A percentile compares a stretch with the other conserved stretches of the same genome.
Evolutionary conservation across 64 coral and sea anemone species (phyloP).

Genomic region (Exaiptasia diaphana): DNA sequence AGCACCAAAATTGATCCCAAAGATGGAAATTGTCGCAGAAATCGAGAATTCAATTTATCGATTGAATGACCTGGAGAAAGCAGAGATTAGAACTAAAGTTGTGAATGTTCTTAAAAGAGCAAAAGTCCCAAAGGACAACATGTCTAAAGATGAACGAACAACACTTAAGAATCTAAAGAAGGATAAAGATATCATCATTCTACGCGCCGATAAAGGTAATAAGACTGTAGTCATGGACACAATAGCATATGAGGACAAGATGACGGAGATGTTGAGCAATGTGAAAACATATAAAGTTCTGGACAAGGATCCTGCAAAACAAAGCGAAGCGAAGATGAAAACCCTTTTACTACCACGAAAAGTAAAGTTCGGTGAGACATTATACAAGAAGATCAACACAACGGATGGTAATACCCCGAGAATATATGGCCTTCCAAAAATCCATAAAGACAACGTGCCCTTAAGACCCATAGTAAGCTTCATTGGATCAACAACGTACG

Average conservation of each 20-base stretch:
- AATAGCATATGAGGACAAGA: slow-evolving; percentile 27
- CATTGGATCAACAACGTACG: no score
- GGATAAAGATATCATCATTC: slow-evolving; percentile 1
- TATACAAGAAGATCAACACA: background rate
- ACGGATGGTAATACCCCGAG: background rate
- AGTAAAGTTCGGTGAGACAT: background rate
- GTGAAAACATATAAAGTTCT: background rate
- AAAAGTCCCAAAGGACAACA: background rate
- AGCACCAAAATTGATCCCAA: slow-evolving; percentile 19
- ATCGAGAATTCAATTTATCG: slow-evolving; percentile 4
- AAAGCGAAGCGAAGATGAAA: background rate
- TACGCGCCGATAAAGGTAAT: slow-evolving; percentile 41
- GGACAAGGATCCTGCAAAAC: background rate
- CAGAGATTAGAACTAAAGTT: slow-evolving; percentile 9
- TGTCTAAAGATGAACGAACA: slow-evolving; percentile 24
- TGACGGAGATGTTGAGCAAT: background rate
- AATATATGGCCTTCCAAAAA: background rate
- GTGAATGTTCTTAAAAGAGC: background rate
- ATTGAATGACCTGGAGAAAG: background rate
- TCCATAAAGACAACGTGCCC: no score
- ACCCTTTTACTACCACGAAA: background rate
- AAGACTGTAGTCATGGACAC: slow-evolving; percentile 42
- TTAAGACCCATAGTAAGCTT: no score
- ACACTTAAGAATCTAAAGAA: slow-evolving; percentile 18
- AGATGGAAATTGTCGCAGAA: slow-evolving; percentile 10